phyloP scores from a whole-genome alignment of 2,797 vertebrate species.

The Pseudomugil gertrudae region DNA sequence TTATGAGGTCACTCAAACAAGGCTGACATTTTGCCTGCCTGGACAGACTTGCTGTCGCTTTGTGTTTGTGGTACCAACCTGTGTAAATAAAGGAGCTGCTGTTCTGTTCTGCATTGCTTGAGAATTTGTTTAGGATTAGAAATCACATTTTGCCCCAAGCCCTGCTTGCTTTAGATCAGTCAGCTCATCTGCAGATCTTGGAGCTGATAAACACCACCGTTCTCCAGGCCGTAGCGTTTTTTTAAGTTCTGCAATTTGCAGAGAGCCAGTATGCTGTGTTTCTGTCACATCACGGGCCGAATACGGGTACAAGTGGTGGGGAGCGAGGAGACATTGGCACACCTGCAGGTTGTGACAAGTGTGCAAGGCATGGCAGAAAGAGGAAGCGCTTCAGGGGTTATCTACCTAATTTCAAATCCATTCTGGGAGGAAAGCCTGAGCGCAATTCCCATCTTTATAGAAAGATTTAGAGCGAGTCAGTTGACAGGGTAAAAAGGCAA shows the following conservation, averaged over 20 bases:
- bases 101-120: conserved; percentile 69
- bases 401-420: conserved; percentile 73
- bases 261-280: conserved; percentile 58
- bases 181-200: conserved; percentile 78
- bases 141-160: conserved; percentile 77
- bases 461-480: conserved; percentile 73
- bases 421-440: conserved; percentile 58
- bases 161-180: conserved; percentile 80
- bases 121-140: conserved; percentile 82
- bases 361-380: conserved; percentile 59
- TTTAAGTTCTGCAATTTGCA: conserved; percentile 66
- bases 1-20: conserved; percentile 75
- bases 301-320: conserved; percentile 14
- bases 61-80: conserved; percentile 72
- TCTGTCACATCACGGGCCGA: conserved; percentile 57
- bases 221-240: conserved; percentile 68
- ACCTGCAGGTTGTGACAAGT: conserved; percentile 66
- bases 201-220: conserved; percentile 70
- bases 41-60: conserved; percentile 63
- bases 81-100: conserved; percentile 77
- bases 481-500: conserved; percentile 71
- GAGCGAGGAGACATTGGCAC: conserved; percentile 39
- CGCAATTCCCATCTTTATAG: conserved; percentile 67
- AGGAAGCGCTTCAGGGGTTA: conserved; percentile 65
- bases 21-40: conserved; percentile 72